Conservation (phyloP, 2,888 invertebrate species). For the Callinectes sapidus region DNA sequence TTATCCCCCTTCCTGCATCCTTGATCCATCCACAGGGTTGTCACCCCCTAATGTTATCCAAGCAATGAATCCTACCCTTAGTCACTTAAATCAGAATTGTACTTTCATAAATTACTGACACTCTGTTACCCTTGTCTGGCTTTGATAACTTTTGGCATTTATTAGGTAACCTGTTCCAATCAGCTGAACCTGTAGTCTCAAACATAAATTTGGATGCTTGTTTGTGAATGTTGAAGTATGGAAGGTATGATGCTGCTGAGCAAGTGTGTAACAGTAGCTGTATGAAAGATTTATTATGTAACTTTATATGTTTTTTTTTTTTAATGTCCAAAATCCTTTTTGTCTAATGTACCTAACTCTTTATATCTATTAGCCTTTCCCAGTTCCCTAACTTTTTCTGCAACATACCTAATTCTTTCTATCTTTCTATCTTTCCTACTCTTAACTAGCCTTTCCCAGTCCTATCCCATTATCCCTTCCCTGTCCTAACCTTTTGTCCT, state of each 20-base stretch:
- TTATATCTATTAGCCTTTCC: not conserved
- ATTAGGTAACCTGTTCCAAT: conserved; percentile 2
- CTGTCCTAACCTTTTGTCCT: conserved; percentile 36
- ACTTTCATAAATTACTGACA: not conserved
- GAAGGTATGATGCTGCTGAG: not conserved
- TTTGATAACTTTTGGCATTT: conserved; percentile 14
- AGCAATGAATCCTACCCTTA: conserved; percentile 48
- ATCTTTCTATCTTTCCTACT: conserved; percentile 10
- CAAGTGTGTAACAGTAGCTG: not conserved
- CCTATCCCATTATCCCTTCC: not conserved
- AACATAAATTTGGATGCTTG: conserved; percentile 28
- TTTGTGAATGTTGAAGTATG: conserved; percentile 41
- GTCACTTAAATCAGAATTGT: not conserved
- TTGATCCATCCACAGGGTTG: conserved; percentile 61
- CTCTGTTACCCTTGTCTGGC: conserved; percentile 12
- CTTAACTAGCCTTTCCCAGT: conserved; percentile 27
- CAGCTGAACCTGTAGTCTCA: conserved; percentile 36
- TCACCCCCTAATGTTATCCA: conserved; percentile 55
- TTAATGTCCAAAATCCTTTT: not conserved
- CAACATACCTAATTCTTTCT: not conserved
- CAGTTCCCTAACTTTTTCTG: conserved; percentile 34
- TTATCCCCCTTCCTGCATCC: conserved; percentile 61
- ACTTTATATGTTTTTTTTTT: not conserved
- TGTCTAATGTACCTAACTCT: not conserved
- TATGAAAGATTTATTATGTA: not conserved